Evolutionary conservation across 2,888 invertebrate genomes (phyloP).

Genomic region (Heliconius charithonia): DNA sequence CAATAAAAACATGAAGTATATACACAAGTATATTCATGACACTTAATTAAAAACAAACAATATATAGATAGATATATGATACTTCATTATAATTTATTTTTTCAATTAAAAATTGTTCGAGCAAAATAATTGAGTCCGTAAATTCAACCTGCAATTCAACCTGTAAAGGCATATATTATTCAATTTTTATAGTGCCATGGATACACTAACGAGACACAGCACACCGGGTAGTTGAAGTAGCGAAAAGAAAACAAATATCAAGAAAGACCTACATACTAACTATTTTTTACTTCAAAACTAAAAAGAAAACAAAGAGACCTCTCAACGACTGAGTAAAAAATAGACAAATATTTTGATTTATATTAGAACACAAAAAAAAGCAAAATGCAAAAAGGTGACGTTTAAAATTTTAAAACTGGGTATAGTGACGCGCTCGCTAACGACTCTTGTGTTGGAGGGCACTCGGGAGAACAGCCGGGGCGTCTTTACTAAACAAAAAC

Average conservation of each 20-base stretch:
- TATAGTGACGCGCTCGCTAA: conserved; percentile 52
- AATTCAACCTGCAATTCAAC: conserved; percentile 17
- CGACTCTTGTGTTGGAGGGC: conserved; percentile 57
- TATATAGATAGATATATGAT: not conserved
- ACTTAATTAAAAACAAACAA: conserved; percentile 12
- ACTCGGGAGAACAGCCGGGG: conserved; percentile 59
- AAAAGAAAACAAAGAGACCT: conserved; percentile 12
- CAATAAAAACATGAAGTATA: not conserved
- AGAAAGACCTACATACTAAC: conserved; percentile 20
- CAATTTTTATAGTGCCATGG: conserved; percentile 20
- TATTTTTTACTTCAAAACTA: conserved; percentile 15
- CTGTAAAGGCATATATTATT: conserved; percentile 21
- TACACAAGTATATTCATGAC: not conserved
- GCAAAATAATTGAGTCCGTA: conserved; percentile 17
- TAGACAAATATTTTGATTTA: conserved; percentile 16
- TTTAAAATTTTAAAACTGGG: conserved; percentile 40
- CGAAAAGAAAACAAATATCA: conserved; percentile 15
- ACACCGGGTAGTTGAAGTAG: conserved; percentile 11
- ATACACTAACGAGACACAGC: conserved; percentile 18
- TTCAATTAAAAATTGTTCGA: conserved; percentile 1
- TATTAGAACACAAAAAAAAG: conserved; percentile 15
- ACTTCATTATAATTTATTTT: not conserved
- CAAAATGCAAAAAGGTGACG: conserved; percentile 29
- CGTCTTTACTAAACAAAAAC: conserved; percentile 45
- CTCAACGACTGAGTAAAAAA: not conserved